Base-by-base conservation (phyloP, 2,888 invertebrate genomes). In the Nomada lathburiana region DNA sequence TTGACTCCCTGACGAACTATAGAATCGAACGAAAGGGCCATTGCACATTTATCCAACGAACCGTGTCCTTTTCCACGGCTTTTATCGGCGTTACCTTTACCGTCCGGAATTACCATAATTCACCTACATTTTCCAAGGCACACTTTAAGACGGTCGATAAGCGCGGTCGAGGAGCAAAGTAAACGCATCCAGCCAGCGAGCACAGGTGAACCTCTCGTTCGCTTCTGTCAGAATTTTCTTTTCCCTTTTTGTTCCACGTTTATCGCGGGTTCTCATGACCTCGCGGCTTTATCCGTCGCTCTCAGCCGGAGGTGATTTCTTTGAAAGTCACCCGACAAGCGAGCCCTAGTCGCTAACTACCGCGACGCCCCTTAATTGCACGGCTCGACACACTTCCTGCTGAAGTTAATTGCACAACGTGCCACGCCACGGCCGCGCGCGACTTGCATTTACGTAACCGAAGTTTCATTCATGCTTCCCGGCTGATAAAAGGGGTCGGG, bases 401-500 rank as follows among this genome's bases (percentile, higher is more conserved):
- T 55, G 53, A 72, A 86, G 79, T 89, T 86, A 87, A 88, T 88
- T 89, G 86, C 83, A 53, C 82, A 85, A 86, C 80, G 67, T 57
- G 64, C 78, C 23, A 63, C 72, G 73, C 71, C 77, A 70, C 57
- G 77, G 75, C 57, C 64, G 53, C 68, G 53, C 59, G 62, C 68
- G 50, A 60, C 76, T 52, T 44, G 76, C 70, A 73, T 85, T 88
- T 89, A 87, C 85, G 83, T 89, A 89, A 89, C 86, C 82, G 63
- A 70, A 79, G 80, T 88, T 89, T 87, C 88, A 89, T 89, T 89
- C 89, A 89, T 88, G 76, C 72, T 71, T 79, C 83, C 69, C 79
- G 77, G 64, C 65, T 23, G 64, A 82, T 36, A 47, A 73, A 76
- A 64, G 50, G 50, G 18, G 55, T 47, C 18, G 44, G 44, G n/a